Conservation (phyloP, 2,888 invertebrate genomes). For the Cremastobaeus sp. region DNA sequence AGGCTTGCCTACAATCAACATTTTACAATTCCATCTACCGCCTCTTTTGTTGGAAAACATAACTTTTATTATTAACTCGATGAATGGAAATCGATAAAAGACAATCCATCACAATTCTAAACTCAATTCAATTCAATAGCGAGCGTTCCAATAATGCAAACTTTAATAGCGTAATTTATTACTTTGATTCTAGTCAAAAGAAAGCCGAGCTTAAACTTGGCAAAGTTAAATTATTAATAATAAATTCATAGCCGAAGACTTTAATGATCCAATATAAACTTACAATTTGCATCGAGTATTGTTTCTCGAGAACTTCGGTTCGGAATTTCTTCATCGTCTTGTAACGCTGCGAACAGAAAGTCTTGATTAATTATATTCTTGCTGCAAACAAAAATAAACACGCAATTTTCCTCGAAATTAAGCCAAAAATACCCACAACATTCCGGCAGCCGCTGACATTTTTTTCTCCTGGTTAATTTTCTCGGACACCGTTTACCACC, state of each 20-base stretch:
- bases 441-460: constrained; percentile 71
- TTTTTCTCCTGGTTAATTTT: constrained; percentile 77
- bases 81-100: constrained; percentile 6
- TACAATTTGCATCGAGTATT: constrained; percentile 24
- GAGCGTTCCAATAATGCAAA: neutral
- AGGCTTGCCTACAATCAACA: too few relatives aligned
- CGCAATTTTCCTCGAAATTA: too few relatives aligned
- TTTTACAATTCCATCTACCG: too few relatives aligned
- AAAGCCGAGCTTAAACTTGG: neutral
- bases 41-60: neutral
- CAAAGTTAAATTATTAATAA: neutral
- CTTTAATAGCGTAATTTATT: neutral
- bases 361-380: neutral
- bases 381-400: constrained; percentile 1
- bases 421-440: constrained; percentile 74
- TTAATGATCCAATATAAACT: constrained; percentile 13
- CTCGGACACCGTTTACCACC: constrained; percentile 84
- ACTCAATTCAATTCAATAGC: neutral
- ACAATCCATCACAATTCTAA: constrained; percentile 1
- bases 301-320: constrained; percentile 44
- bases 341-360: constrained; percentile 54
- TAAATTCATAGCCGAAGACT: neutral
- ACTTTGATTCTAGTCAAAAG: neutral
- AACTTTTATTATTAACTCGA: neutral
- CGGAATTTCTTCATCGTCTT: constrained; percentile 61